Evolutionary conservation across 64 coral and sea anemone genomes (phyloP).

Genomic region (Astreopora myriophthalma): DNA sequence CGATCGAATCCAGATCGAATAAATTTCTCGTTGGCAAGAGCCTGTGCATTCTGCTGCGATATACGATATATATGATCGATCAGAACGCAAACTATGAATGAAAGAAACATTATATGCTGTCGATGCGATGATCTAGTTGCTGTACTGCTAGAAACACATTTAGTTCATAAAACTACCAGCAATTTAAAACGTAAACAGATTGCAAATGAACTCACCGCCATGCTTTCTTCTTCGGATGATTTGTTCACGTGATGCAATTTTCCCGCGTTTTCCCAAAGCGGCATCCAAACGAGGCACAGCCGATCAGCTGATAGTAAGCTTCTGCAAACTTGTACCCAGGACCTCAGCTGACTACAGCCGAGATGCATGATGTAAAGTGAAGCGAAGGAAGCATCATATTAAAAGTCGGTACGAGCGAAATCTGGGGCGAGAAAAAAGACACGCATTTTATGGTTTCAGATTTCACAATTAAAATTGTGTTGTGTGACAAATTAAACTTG

Average conservation of each 20-base stretch:
- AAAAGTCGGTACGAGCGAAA: too few relatives aligned
- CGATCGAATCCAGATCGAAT: background rate
- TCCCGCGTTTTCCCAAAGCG: slow-evolving; percentile 57
- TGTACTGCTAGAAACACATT: background rate
- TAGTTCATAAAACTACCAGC: background rate
- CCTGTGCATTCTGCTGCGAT: background rate
- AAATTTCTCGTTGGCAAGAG: background rate
- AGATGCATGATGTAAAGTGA: too few relatives aligned
- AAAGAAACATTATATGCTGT: too few relatives aligned
- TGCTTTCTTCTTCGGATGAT: slow-evolving; percentile 75
- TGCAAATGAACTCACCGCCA: slow-evolving; percentile 62
- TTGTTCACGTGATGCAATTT: slow-evolving; percentile 83
- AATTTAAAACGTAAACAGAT: background rate
- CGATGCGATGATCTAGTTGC: background rate
- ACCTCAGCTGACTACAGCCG: too few relatives aligned
- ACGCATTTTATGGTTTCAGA: too few relatives aligned
- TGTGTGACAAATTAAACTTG: too few relatives aligned
- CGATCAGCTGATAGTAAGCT: background rate
- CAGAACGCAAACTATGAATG: background rate
- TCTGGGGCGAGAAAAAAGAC: too few relatives aligned
- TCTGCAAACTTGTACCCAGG: too few relatives aligned
- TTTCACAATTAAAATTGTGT: too few relatives aligned
- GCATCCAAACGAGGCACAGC: slow-evolving; percentile 31
- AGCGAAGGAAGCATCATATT: too few relatives aligned
- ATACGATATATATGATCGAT: too few relatives aligned